phyloP scores from a whole-genome alignment of 2,113 vertebrate genomes.

The western clawed frog (Xenopus tropicalis) region DNA sequence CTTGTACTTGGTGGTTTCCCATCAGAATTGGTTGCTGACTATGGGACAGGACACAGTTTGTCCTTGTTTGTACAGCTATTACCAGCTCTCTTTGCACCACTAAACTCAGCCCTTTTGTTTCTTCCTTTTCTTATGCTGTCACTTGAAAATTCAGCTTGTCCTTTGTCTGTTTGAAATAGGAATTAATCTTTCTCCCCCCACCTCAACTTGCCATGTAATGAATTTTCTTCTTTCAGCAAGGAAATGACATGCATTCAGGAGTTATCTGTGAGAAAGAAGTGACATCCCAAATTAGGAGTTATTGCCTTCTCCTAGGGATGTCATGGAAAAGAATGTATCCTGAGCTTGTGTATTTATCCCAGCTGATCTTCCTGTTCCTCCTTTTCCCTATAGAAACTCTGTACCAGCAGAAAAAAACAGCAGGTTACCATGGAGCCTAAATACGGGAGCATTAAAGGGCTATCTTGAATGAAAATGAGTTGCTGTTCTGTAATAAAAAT shows the following conservation, averaged over 20 bases:
- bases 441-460: slow-evolving; percentile 11
- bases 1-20: slow-evolving; percentile 27
- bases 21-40: slow-evolving; percentile 14
- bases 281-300: slow-evolving; percentile 44
- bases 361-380: slow-evolving; percentile 30
- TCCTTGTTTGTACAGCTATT: slow-evolving; percentile 46
- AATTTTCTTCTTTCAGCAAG: slow-evolving; percentile 39
- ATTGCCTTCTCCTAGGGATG: slow-evolving; percentile 29
- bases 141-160: slow-evolving; percentile 46
- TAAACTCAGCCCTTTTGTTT: slow-evolving; percentile 46
- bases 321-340: slow-evolving; percentile 36
- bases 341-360: slow-evolving; percentile 8
- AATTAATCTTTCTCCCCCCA: slow-evolving; percentile 39
- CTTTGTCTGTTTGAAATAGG: slow-evolving; percentile 55
- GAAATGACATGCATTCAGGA: slow-evolving; percentile 41
- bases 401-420: slow-evolving; percentile 4
- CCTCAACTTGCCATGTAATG: slow-evolving; percentile 38
- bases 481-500: neutral
- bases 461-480: slow-evolving; percentile 16
- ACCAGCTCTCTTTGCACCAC: slow-evolving; percentile 39
- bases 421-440: slow-evolving; percentile 21
- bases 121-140: slow-evolving; percentile 44
- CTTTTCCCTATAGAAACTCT: slow-evolving; percentile 31
- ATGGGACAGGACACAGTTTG: slow-evolving; percentile 29
- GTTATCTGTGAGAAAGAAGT: slow-evolving; percentile 44